These are phyloP conservation scores for Drosophila tanythrix DNA, from an alignment of 2,888 invertebrate genomes.

Conservation along the genomic window DNA sequence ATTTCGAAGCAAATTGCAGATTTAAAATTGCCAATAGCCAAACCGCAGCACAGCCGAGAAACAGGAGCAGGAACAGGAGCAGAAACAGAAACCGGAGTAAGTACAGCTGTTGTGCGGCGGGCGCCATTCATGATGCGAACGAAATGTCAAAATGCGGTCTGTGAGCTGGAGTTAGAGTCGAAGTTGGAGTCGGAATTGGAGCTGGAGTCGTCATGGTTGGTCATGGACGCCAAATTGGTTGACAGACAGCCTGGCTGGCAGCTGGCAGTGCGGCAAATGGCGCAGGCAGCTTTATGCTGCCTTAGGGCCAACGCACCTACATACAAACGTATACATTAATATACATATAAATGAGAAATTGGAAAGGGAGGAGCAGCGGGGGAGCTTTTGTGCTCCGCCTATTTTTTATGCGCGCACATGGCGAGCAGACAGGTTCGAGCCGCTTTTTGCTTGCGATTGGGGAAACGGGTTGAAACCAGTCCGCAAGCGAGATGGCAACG, in stretches of 20 bases:
- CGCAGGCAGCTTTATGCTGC: conserved; percentile 51
- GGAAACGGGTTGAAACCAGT: conserved; percentile 60
- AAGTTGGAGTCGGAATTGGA: conserved; percentile 20
- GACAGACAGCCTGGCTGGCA: conserved; percentile 61
- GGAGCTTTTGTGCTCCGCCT: conserved; percentile 67
- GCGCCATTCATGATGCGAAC: conserved; percentile 56
- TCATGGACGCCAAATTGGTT: conserved; percentile 82
- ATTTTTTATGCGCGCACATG: conserved; percentile 63
- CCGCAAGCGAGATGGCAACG: conserved; percentile 66
- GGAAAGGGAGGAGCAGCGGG: conserved; percentile 9
- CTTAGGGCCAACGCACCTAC: conserved; percentile 38
- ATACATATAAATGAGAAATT: background rate
- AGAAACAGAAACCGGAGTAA: conserved; percentile 25
- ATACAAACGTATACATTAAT: background rate
- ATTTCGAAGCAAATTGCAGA: conserved; percentile 44
- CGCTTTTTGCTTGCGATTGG: conserved; percentile 76
- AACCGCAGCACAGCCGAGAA: conserved; percentile 45
- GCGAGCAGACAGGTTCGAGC: conserved; percentile 42
- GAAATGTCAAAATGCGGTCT: conserved; percentile 58
- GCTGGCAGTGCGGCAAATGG: conserved; percentile 60
- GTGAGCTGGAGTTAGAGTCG: conserved; percentile 13
- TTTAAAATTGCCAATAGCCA: conserved; percentile 33
- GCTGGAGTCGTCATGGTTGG: conserved; percentile 74
- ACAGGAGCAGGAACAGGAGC: conserved; percentile 22
- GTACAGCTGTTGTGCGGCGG: conserved; percentile 63